phyloP scores from a whole-genome alignment of 2,797 vertebrate species.

The Distichodus sexfasciatus region DNA sequence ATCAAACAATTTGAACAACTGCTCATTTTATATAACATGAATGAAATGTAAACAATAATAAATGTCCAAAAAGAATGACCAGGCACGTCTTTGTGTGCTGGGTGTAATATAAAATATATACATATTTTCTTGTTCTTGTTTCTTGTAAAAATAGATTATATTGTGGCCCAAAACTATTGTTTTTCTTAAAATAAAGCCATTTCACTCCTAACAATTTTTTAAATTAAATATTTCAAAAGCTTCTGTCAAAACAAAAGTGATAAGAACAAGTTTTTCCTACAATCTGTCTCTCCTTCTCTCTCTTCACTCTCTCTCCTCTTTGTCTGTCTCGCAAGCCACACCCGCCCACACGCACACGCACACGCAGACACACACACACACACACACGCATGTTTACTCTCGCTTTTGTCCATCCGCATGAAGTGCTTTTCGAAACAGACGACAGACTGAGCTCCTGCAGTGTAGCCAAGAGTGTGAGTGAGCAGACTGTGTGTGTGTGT shows the following conservation, averaged over 20 bases:
- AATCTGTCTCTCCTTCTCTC: neutral
- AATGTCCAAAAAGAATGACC: no score
- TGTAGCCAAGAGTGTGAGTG: constrained; percentile 21
- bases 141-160: no score
- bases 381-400: constrained; percentile 19
- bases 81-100: no score
- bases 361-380: neutral
- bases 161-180: no score
- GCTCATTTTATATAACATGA: no score
- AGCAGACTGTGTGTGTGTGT: neutral
- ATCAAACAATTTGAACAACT: no score
- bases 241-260: constrained; percentile 58
- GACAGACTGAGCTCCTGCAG: neutral
- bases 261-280: constrained; percentile 48
- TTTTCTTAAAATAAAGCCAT: no score
- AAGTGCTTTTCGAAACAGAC: constrained; percentile 30
- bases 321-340: neutral
- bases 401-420: constrained; percentile 17
- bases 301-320: constrained; percentile 18
- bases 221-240: no score
- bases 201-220: no score
- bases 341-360: neutral
- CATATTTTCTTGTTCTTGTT: no score
- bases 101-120: no score
- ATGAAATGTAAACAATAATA: no score